Evolutionary conservation across 2,888 invertebrate genomes (phyloP), one percentile per base, ranked within the genome.

Genomic region (Auanema sp.): DNA sequence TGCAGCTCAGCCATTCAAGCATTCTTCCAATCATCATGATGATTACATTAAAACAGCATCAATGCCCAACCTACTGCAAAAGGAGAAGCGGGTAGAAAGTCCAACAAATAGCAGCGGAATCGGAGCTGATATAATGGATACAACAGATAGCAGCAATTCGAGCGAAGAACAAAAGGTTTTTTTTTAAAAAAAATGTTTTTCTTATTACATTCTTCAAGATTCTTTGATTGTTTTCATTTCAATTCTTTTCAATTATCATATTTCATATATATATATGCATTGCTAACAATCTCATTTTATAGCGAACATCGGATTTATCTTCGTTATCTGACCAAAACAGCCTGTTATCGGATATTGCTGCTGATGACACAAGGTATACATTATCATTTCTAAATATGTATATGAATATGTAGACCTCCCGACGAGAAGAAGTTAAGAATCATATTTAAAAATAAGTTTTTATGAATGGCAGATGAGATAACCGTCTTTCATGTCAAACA

Each of bases 311-410:
- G 16, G 63, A 63, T 33, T 16, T 58, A n/a, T 63, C 58, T 6
- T 63, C 63, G 12, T 47, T 63, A n/a, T 63, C 63, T 2, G 63
- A 63, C 12, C 58, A 63, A 24, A 62, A 62, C 56, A 41, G 53
- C n/a, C 44, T 41, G n/a, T n/a, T 55, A n/a, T 55, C 55, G 25
- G 55, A 55, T 24, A 24, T 23, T 23, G 24, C n/a, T 23, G 52
- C 18, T 40, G 55, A 55, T 1, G n/a, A 24, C 14, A 40, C 18
- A 23, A 18, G 25, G 25, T 21, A 23, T 16, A n/a, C 23, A 8
- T 47, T 47, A 18, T 47, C 2, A 21, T 47, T 47, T 33, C 33
- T 8, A 33, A 5, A 33, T 33, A 5, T 33, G 8, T 33, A 33
- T 33, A 33, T 33, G 33, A 3, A 33, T 33, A 33, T 3, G 8